Conservation (phyloP, 1,140 invertebrate genomes). For the Drosophila navojoa region DNA sequence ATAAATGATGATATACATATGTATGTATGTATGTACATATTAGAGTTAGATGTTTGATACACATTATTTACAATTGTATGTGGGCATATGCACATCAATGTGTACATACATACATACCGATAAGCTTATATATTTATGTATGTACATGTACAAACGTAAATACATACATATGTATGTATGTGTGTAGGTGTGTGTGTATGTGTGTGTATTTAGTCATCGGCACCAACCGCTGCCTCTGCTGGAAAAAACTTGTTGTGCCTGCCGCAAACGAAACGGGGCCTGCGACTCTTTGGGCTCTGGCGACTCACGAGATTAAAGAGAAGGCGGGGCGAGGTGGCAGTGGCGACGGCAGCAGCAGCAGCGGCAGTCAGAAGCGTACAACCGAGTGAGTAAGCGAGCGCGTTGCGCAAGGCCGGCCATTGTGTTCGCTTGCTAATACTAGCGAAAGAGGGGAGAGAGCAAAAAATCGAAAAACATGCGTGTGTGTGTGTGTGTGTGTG, state of each 20-base stretch:
- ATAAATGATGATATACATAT: background rate
- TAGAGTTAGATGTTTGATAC: background rate
- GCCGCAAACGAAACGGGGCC: constrained; percentile 65
- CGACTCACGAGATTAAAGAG: constrained; percentile 74
- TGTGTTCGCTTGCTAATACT: constrained; percentile 46
- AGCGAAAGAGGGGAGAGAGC: constrained; percentile 50
- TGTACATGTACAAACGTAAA: too few species aligned
- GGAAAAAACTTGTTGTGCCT: constrained; percentile 77
- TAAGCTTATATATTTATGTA: constrained; percentile 15
- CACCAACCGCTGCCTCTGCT: constrained; percentile 46
- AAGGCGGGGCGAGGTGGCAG: constrained; percentile 19
- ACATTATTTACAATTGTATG: constrained; percentile 7
- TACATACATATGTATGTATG: too few species aligned
- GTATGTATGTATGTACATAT: too few species aligned
- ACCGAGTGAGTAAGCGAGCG: constrained; percentile 66
- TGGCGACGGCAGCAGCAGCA: background rate
- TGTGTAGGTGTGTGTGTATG: constrained; percentile 8
- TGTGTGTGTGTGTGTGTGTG: background rate
- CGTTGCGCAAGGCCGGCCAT: constrained; percentile 75
- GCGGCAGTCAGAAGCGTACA: constrained; percentile 23
- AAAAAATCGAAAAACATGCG: constrained; percentile 35
- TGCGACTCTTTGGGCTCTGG: constrained; percentile 59
- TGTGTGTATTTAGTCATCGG: constrained; percentile 29
- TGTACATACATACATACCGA: constrained; percentile 1
- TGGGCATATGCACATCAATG: constrained; percentile 7